Conservation (phyloP, 1,140 invertebrate genomes). For the Metaphire vulgaris region DNA sequence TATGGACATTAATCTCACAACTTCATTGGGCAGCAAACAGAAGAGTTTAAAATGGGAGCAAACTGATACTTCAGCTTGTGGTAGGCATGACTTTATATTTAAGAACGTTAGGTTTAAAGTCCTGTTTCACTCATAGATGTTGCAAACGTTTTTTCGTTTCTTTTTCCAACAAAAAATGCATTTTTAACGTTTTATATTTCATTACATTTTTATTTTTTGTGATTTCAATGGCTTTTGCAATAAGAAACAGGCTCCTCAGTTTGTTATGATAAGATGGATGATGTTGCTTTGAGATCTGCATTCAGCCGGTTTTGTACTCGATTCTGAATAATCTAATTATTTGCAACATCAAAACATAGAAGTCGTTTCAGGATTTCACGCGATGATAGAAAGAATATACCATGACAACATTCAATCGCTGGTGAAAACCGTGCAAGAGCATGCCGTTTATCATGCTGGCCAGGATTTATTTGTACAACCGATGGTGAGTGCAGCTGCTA, state of each 20-base stretch:
- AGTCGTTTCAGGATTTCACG: neutral
- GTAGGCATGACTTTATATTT: too few relatives aligned
- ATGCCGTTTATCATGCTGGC: neutral
- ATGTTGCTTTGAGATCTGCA: too few relatives aligned
- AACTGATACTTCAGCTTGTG: too few relatives aligned
- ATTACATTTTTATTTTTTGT: too few relatives aligned
- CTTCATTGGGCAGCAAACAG: conserved; percentile 41
- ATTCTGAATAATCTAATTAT: neutral
- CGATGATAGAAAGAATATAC: neutral
- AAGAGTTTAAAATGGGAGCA: conserved; percentile 40
- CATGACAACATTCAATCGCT: neutral
- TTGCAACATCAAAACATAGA: neutral
- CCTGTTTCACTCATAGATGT: too few relatives aligned
- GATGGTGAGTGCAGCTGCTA: neutral
- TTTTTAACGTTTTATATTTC: too few relatives aligned
- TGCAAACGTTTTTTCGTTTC: too few relatives aligned
- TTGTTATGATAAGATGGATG: too few relatives aligned
- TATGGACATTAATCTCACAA: conserved; percentile 46
- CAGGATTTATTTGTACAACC: neutral
- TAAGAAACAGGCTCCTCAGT: too few relatives aligned
- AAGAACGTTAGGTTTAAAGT: too few relatives aligned
- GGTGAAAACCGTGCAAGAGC: neutral
- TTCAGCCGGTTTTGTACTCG: neutral
- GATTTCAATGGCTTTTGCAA: too few relatives aligned
- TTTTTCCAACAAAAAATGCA: too few relatives aligned